A percentile compares a stretch with the other conserved stretches of the same genome.
phyloP scores from a whole-genome alignment of 2,113 vertebrate genomes.

The Cepphus grylle region DNA sequence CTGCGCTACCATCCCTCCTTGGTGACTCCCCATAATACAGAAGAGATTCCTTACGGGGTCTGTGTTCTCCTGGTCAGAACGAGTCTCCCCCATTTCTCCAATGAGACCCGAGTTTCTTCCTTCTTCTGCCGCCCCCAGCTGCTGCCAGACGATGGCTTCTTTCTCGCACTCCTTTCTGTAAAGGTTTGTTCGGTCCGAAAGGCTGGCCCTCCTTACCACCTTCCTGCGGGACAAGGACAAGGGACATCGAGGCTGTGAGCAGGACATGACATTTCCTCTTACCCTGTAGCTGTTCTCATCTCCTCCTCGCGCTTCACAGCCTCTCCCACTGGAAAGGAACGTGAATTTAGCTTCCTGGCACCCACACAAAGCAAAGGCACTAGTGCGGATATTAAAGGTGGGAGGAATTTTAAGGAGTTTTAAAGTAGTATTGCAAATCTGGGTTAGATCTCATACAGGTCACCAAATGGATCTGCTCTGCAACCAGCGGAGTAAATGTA shows the following conservation, averaged over 20 bases:
- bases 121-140: constrained; percentile 78
- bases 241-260: background rate
- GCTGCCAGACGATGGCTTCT: constrained; percentile 94
- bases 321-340: background rate
- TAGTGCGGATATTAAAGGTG: background rate
- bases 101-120: constrained; percentile 65
- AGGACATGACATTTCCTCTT: background rate
- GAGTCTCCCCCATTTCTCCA: constrained; percentile 81
- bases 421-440: background rate
- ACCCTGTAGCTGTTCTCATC: background rate
- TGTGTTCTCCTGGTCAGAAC: constrained; percentile 86
- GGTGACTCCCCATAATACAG: background rate
- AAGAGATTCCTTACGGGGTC: constrained; percentile 75
- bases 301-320: background rate
- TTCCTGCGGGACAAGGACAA: constrained; percentile 76
- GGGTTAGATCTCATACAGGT: background rate
- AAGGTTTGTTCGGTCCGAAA: constrained; percentile 92
- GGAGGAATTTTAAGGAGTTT: constrained; percentile 16
- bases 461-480: background rate
- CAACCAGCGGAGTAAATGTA: background rate
- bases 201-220: constrained; percentile 93
- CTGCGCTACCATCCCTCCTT: background rate
- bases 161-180: constrained; percentile 96
- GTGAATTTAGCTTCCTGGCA: background rate
- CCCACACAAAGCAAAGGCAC: background rate